Base-by-base conservation (phyloP, 2,113 vertebrate genomes). In the Anarhynchus alexandrinus region DNA sequence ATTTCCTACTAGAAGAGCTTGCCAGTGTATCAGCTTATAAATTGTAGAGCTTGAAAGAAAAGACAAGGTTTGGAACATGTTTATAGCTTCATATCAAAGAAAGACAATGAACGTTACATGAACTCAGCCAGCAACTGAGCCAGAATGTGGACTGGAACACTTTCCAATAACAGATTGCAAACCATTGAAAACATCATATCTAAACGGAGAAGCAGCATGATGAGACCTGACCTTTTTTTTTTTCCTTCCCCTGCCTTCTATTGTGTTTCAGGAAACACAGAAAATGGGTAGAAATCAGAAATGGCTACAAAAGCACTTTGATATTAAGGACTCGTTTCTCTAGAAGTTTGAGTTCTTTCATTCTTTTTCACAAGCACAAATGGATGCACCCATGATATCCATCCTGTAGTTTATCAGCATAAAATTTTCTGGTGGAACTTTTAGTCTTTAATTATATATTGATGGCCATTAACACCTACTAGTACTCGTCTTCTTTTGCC, bases 21-120 rank as follows among this genome's bases (percentile, higher is more conserved):
- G 19, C 13, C 55, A 15, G 12, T 86, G 4, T 57, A n/a, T 38
- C 34, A 61, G 11, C 5, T 10, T 85, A 25, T 27, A 69, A 54
- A 34, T 6, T 47, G 7, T 25, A 42, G 2, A 86, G 2, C 7
- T 72, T 64, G 22, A 71, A 85, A 49, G 29, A 79, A 73, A 85
- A 71, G 12, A 10, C 4, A n/a, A 14, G 0, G 1, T 64, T 80
- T 72, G 15, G n/a, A 55, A 55, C 1, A 0, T 3, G 10, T 54
- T 74, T 52, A 27, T 49, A 54, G 25, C 16, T 65, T 76, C 32
- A 80, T 10, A 55, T 47, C 12, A 47, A 25, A 70, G 61, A 64
- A 54, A 54, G n/a, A 42, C 36, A 69, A 23, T 1, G 1, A 71
- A 80, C 30, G 9, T 38, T 69, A 3, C 36, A 45, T 9, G 5